Base-by-base conservation (phyloP, 1,140 invertebrate genomes). In the Latrodectus geometricus region DNA sequence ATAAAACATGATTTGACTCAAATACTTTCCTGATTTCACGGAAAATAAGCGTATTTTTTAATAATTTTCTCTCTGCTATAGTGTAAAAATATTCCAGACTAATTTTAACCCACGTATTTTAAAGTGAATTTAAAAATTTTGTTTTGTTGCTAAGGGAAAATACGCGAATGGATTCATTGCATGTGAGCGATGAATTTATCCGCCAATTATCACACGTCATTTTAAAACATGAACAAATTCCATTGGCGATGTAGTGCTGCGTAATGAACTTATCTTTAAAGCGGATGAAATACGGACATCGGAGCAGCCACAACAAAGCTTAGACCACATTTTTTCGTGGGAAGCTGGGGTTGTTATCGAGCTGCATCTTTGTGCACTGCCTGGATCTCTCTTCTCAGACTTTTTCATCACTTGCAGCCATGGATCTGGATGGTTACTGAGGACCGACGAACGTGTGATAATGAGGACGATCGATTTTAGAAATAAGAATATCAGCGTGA, bases 291-390 rank as follows among this genome's bases (percentile, higher is more conserved):
- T 72, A 23, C 23, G 69, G 15, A 21, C n/a, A 21, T 15, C 15
- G 5, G 73, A 15, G 14, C 14, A 74, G 35, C 17, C 49, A 69
- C 4, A 69, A 49, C n/a, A 49, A 74, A n/a, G 9, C 20, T 50
- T 50, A 21, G 48, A 17, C 49, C 9, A 50, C 17, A 0, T n/a
- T 65, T 21, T 80, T 69, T 80, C 78, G 78, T 80, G 78, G 78
- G 78, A 80, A 80, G 65, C 68, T 4, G 0, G 65, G 48, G 17
- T 69, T 80, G 78, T 80, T 80, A 80, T 80, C 78, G 78, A 80
- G 78, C 78, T 80, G n/a, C 78, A 80, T 80, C 78, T 69, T 50
- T 35, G 35, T 35, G 35, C 49, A 4, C 66, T 17, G 65, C 52
- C 54, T 78, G 54, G 61, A 56, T 66, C 61, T 17, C 9, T 78